Base-by-base conservation (phyloP, 2,113 vertebrate genomes). In the Toxotes chatareus region DNA sequence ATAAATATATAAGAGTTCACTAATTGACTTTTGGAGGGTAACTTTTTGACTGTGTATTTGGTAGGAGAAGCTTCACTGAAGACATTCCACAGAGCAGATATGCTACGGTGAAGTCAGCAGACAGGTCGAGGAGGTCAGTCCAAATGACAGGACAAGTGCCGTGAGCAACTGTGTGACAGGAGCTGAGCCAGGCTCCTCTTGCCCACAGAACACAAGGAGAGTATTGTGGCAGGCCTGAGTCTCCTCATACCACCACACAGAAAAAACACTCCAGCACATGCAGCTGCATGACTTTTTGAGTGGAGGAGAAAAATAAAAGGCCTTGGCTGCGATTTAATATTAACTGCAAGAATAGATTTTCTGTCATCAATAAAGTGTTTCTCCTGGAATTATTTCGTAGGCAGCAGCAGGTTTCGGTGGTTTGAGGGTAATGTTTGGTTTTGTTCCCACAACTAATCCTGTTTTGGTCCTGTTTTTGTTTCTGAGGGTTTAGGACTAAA, bases 111-210 rank as follows among this genome's bases (percentile, higher is more conserved):
- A 44, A 71, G 73, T 88, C 78, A 73, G 87, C 76, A 90, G 89
- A 89, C 84, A 81, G 88, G 88, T 89, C 76, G 79, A 86, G 86
- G 82, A 61, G 91, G 91, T 93, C 92, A 89, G 78, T 61, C 81
- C 89, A 89, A 93, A 91, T 91, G 91, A 88, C 84, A 85, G 86
- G 85, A 93, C 93, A 94, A 93, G 90, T 94, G 94, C 90, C 69
- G 60, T 83, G 81, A 92, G 82, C 93, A 93, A 93, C 93, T 94
- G 94, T 92, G 87, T 85, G 91, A 93, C 90, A 94, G 86, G 91
- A 92, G 90, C 81, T 59, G 88, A 91, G 89, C 82, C 90, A 88
- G 88, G 86, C 90, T 91, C 82, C 78, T 84, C 89, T 86, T 59
- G 86, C 78, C 83, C 76, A 67, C 80, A 66, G 70, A 89, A 84